Percentiles rank a stretch among this genome's conserved stretches.
Evolutionary conservation across 2,797 vertebrate genomes (phyloP).

Genomic region (Ptychobarbus kaznakovi): DNA sequence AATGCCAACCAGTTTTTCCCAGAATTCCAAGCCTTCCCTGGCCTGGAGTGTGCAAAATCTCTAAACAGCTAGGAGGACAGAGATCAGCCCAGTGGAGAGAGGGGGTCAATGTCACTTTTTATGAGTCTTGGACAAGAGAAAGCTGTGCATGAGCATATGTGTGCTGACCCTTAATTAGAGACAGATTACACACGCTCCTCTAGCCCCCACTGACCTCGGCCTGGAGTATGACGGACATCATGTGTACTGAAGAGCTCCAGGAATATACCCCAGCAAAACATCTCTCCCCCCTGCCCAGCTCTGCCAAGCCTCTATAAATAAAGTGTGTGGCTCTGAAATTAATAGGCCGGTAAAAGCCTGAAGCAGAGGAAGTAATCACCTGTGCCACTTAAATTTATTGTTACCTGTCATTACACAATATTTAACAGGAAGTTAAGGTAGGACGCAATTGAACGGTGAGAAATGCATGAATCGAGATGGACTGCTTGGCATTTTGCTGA

Average conservation of each 20-base stretch:
- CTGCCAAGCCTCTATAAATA: slow-evolving; percentile 48
- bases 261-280: slow-evolving; percentile 35
- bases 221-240: slow-evolving; percentile 68
- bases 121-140: slow-evolving; percentile 76
- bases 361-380: slow-evolving; percentile 49
- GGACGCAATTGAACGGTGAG: neutral
- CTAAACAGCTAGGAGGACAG: slow-evolving; percentile 61
- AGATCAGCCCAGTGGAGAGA: slow-evolving; percentile 11
- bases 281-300: neutral
- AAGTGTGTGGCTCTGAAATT: slow-evolving; percentile 26
- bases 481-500: slow-evolving; percentile 25
- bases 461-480: slow-evolving; percentile 6
- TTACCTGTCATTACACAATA: slow-evolving; percentile 50
- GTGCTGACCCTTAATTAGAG: slow-evolving; percentile 74
- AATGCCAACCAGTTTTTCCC: slow-evolving; percentile 23
- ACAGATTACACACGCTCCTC: slow-evolving; percentile 65
- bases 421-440: slow-evolving; percentile 42
- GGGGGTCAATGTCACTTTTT: slow-evolving; percentile 69
- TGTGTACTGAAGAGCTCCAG: slow-evolving; percentile 60
- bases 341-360: slow-evolving; percentile 42
- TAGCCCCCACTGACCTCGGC: slow-evolving; percentile 65
- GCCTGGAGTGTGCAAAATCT: slow-evolving; percentile 35
- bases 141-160: slow-evolving; percentile 64
- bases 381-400: slow-evolving; percentile 46
- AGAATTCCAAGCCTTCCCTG: slow-evolving; percentile 17